These are phyloP conservation scores for Melieria picta DNA, from an alignment of 2,888 invertebrate genomes.

Conservation along the genomic window DNA sequence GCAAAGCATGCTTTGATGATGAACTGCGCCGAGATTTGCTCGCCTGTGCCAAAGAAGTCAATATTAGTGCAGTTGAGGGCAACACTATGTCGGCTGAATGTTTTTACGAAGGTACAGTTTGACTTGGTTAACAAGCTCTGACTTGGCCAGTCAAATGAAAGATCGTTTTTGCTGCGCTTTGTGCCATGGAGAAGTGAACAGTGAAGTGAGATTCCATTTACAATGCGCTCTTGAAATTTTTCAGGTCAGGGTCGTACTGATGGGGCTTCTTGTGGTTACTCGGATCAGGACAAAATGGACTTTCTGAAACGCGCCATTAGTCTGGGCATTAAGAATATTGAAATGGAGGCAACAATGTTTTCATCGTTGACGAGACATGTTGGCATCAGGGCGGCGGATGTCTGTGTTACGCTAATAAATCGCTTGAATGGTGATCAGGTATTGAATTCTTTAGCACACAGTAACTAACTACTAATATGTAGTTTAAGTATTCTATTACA, in stretches of 20 bases:
- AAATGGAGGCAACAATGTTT: constrained; percentile 83
- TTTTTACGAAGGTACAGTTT: constrained; percentile 77
- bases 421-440: constrained; percentile 78
- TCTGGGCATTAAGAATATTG: constrained; percentile 77
- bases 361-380: constrained; percentile 74
- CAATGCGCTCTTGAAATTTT: neutral
- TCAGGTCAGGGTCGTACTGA: constrained; percentile 80
- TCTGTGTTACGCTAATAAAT: constrained; percentile 79
- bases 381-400: constrained; percentile 73
- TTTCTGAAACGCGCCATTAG: constrained; percentile 69
- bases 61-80: constrained; percentile 66
- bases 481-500: too few relatives aligned
- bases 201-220: too few relatives aligned
- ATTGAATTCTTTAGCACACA: constrained; percentile 34
- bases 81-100: constrained; percentile 82
- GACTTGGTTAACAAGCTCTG: neutral
- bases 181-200: too few relatives aligned
- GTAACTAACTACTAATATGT: too few relatives aligned
- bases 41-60: constrained; percentile 61
- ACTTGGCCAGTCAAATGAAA: too few relatives aligned
- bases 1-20: constrained; percentile 83
- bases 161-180: too few relatives aligned
- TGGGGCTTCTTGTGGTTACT: constrained; percentile 78
- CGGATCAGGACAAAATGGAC: constrained; percentile 71
- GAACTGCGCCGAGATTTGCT: constrained; percentile 69